phyloP scores from a whole-genome alignment of 2,797 vertebrate genomes.

The Anguilla anguilla region DNA sequence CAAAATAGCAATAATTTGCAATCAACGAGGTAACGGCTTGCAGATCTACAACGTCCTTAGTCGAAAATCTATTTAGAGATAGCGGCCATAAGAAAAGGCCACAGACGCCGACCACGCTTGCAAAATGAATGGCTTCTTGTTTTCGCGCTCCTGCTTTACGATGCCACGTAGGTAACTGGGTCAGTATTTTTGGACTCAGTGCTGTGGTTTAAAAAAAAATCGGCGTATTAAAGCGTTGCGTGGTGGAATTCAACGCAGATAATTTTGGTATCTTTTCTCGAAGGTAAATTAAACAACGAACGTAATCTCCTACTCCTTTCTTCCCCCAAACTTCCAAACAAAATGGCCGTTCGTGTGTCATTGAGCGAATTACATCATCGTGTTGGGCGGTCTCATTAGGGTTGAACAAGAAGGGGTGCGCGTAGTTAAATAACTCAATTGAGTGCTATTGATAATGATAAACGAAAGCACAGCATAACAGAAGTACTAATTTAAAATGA shows the following conservation, averaged over 20 bases:
- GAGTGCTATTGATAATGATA: background rate
- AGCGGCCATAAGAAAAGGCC: slow-evolving; percentile 48
- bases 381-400: slow-evolving; percentile 44
- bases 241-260: background rate
- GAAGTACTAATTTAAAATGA: background rate
- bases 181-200: background rate
- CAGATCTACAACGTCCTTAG: background rate
- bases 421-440: background rate
- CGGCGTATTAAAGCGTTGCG: background rate
- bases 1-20: background rate
- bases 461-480: background rate
- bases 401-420: slow-evolving; percentile 13
- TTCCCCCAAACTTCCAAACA: slow-evolving; percentile 70
- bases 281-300: slow-evolving; percentile 24
- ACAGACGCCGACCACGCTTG: slow-evolving; percentile 43
- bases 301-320: slow-evolving; percentile 46
- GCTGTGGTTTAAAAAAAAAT: background rate
- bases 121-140: slow-evolving; percentile 64
- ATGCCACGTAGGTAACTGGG: slow-evolving; percentile 5
- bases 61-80: slow-evolving; percentile 35
- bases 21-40: background rate
- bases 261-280: background rate
- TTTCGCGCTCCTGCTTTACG: slow-evolving; percentile 27
- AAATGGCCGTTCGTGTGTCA: slow-evolving; percentile 75
- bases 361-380: slow-evolving; percentile 57